A percentile compares a stretch with the other conserved stretches of the same genome.
Evolutionary conservation across 2,888 invertebrate genomes (phyloP).

Genomic region (Cancer borealis): DNA sequence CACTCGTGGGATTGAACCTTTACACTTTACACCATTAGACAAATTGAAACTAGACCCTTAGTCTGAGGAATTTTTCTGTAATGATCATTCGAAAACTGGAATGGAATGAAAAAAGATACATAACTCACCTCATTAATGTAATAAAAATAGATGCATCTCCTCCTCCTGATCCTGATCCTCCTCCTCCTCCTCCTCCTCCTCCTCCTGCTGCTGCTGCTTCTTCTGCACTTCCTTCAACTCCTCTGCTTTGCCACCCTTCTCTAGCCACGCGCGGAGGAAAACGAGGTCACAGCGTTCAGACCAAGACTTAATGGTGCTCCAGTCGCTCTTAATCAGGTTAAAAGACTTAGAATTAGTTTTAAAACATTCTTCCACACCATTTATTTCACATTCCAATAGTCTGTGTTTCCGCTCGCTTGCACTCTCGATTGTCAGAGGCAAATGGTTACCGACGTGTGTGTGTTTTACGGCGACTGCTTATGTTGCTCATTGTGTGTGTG

Average conservation of each 20-base stretch:
- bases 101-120: neutral
- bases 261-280: neutral
- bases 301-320: constrained; percentile 5
- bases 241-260: constrained; percentile 8
- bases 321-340: constrained; percentile 41
- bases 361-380: constrained; percentile 25
- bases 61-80: neutral
- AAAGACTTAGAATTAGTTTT: constrained; percentile 39
- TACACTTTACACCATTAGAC: neutral
- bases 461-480: neutral
- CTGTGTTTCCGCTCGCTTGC: neutral
- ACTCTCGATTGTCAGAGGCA: neutral
- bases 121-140: neutral
- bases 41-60: neutral
- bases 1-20: neutral
- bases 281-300: constrained; percentile 9
- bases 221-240: neutral
- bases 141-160: neutral
- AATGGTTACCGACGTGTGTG: constrained; percentile 5
- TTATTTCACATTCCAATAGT: constrained; percentile 31
- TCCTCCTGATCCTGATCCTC: neutral
- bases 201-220: neutral
- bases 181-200: neutral
- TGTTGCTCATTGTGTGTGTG: neutral
- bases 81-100: neutral